Conservation (phyloP, 2,797 vertebrate species). For the Lophotriccus pileatus region DNA sequence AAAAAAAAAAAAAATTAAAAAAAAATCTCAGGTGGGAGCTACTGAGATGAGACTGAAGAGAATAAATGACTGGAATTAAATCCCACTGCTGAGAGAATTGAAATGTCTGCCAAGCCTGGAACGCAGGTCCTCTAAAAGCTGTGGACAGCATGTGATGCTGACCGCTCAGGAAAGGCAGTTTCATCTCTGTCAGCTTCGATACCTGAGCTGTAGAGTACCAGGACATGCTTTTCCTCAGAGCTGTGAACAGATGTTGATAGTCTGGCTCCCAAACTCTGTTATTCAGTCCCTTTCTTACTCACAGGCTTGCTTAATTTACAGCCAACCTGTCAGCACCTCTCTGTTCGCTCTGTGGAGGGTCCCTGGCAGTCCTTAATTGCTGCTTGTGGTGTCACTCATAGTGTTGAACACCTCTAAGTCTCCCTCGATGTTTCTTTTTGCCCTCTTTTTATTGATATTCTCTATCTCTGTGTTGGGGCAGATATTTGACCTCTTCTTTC, state of each 20-base stretch:
- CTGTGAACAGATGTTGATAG: background rate
- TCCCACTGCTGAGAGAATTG: background rate
- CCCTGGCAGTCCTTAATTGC: background rate
- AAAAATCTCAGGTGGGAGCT: background rate
- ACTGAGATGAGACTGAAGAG: background rate
- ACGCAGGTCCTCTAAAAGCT: background rate
- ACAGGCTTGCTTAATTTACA: background rate
- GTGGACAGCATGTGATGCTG: background rate
- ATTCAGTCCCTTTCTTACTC: background rate
- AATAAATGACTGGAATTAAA: background rate
- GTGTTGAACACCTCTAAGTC: background rate
- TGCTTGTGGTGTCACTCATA: background rate
- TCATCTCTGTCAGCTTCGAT: background rate
- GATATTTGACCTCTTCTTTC: background rate
- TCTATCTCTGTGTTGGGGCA: background rate
- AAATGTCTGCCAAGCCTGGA: background rate
- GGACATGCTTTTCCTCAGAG: background rate
- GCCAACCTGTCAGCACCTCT: background rate
- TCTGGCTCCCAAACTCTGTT: background rate
- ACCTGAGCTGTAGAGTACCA: background rate
- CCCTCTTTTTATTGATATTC: background rate
- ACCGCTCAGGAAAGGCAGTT: background rate
- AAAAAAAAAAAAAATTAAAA: background rate
- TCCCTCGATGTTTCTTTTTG: background rate
- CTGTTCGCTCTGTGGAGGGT: background rate